Conservation (phyloP, 2,888 invertebrate species). For the Zaprionus bogoriensis region DNA sequence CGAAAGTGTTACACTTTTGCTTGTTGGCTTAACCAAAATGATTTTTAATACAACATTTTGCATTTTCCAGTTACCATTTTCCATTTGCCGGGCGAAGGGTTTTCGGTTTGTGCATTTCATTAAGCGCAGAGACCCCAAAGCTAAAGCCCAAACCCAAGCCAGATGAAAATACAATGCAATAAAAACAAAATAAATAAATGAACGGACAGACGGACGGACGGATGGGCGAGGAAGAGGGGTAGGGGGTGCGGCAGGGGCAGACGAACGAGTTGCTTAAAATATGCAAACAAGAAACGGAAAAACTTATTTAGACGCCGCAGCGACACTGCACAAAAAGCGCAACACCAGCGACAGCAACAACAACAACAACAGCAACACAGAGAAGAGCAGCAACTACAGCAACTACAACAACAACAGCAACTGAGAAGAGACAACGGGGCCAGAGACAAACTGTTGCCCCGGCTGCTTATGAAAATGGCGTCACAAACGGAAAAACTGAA, state of each 20-base stretch:
- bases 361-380: slow-evolving; percentile 2
- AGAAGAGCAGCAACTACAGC: slow-evolving; percentile 10
- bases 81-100: slow-evolving; percentile 16
- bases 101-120: slow-evolving; percentile 68
- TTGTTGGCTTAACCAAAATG: slow-evolving; percentile 55
- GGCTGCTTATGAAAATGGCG: slow-evolving; percentile 74
- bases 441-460: slow-evolving; percentile 61
- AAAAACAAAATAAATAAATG: slow-evolving; percentile 60
- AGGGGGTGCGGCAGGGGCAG: not conserved
- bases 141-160: slow-evolving; percentile 33
- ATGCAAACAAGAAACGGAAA: slow-evolving; percentile 76
- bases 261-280: slow-evolving; percentile 57
- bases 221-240: not conserved
- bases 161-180: slow-evolving; percentile 60
- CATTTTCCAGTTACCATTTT: not conserved
- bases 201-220: slow-evolving; percentile 3
- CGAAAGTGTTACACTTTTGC: slow-evolving; percentile 45
- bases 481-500: slow-evolving; percentile 54
- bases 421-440: slow-evolving; percentile 36
- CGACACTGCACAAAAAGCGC: slow-evolving; percentile 41
- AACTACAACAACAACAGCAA: slow-evolving; percentile 17
- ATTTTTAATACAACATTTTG: slow-evolving; percentile 68
- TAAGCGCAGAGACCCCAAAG: slow-evolving; percentile 41
- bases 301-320: slow-evolving; percentile 73
- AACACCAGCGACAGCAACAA: slow-evolving; percentile 27